phyloP scores from a whole-genome alignment of 2,888 invertebrate genomes.

The Drosophila subquinaria region DNA sequence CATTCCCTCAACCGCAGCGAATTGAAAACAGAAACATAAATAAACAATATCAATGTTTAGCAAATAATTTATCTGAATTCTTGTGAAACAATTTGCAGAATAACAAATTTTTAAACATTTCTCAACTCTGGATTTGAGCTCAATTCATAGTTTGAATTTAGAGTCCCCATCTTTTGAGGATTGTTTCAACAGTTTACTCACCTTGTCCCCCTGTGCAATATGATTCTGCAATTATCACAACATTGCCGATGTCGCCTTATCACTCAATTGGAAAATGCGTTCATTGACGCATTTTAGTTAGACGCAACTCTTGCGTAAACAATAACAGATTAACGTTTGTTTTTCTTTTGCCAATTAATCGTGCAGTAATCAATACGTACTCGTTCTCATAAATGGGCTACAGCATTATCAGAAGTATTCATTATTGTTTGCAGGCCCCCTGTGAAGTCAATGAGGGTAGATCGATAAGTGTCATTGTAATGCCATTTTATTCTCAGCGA shows the following conservation, averaged over 20 bases:
- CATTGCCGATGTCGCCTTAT: constrained; percentile 45
- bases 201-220: background rate
- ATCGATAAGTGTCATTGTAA: constrained; percentile 30
- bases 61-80: constrained; percentile 16
- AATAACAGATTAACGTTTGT: constrained; percentile 64
- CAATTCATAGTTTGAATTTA: too few species aligned
- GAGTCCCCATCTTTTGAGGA: background rate
- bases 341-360: constrained; percentile 50
- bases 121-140: too few species aligned
- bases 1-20: constrained; percentile 33
- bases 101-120: too few species aligned
- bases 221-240: constrained; percentile 19
- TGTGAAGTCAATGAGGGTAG: constrained; percentile 47
- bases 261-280: constrained; percentile 61
- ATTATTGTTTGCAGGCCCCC: constrained; percentile 52
- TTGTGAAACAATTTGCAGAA: background rate
- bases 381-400: constrained; percentile 44
- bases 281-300: constrained; percentile 72
- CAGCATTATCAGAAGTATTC: constrained; percentile 56
- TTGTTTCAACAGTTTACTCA: background rate
- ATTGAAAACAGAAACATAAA: constrained; percentile 10
- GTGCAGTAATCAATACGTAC: background rate
- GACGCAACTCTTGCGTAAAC: constrained; percentile 65
- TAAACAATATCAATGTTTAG: constrained; percentile 18
- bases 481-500: constrained; percentile 10